Percentiles rank a stretch among this genome's conserved stretches.
These are phyloP conservation scores for Sitta carolinensis DNA, from an alignment of 2,797 vertebrate species.

Conservation along the genomic window DNA sequence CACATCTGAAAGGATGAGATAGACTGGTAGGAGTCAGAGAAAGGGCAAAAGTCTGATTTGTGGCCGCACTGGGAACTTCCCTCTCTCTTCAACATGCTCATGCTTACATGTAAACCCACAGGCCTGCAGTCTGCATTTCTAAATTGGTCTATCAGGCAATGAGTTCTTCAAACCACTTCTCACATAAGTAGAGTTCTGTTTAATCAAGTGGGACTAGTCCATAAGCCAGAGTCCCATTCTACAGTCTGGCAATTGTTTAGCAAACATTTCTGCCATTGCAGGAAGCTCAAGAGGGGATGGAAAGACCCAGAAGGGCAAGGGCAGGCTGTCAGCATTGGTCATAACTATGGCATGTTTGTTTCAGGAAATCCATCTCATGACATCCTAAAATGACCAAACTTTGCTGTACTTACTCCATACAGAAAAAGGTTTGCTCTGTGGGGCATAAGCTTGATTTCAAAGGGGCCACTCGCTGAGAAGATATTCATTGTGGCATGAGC, in stretches of 20 bases:
- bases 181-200: background rate
- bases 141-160: background rate
- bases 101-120: background rate
- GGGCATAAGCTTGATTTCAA: background rate
- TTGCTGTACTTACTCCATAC: background rate
- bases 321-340: background rate
- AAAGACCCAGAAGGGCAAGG: background rate
- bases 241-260: background rate
- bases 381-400: background rate
- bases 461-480: background rate
- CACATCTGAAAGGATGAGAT: background rate
- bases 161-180: background rate
- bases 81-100: background rate
- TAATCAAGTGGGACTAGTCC: background rate
- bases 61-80: background rate
- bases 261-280: background rate
- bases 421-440: background rate
- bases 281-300: background rate
- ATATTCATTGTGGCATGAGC: background rate
- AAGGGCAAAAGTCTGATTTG: slow-evolving; percentile 16
- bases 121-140: background rate
- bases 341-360: background rate
- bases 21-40: slow-evolving; percentile 5
- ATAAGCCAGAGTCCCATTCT: background rate
- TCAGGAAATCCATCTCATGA: background rate